Conservation (phyloP, 2,888 invertebrate genomes). For the Operophtera brumata region DNA sequence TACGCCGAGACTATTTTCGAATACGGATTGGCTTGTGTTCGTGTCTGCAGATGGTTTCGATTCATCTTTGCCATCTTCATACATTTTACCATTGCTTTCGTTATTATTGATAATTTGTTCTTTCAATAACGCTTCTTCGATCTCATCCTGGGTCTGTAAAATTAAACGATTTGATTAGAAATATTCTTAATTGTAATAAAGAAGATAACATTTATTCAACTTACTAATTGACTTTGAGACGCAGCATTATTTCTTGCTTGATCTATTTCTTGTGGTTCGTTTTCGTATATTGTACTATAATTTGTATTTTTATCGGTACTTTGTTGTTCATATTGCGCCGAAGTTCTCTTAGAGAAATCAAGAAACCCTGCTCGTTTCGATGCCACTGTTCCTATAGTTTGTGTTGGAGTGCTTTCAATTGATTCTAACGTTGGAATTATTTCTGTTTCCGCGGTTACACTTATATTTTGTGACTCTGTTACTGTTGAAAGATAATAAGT, state of each 20-base stretch:
- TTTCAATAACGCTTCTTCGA: slow-evolving; percentile 62
- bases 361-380: slow-evolving; percentile 63
- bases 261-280: slow-evolving; percentile 36
- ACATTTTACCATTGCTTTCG: slow-evolving; percentile 42
- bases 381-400: slow-evolving; percentile 44
- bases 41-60: slow-evolving; percentile 9
- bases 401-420: slow-evolving; percentile 10
- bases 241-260: slow-evolving; percentile 32
- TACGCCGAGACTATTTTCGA: slow-evolving; percentile 49
- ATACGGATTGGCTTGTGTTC: slow-evolving; percentile 15
- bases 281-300: slow-evolving; percentile 38
- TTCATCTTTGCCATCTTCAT: slow-evolving; percentile 29
- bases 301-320: slow-evolving; percentile 30
- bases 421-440: slow-evolving; percentile 11
- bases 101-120: slow-evolving; percentile 54
- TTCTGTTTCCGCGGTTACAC: slow-evolving; percentile 3
- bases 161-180: slow-evolving; percentile 6
- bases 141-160: slow-evolving; percentile 66
- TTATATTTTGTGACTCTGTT: slow-evolving; percentile 4
- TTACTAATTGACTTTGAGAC: slow-evolving; percentile 64
- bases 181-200: slow-evolving; percentile 7
- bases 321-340: slow-evolving; percentile 22
- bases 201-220: slow-evolving; percentile 17
- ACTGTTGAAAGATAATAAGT: slow-evolving; percentile 4
- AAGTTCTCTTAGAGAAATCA: slow-evolving; percentile 49